A percentile compares a stretch with the other conserved stretches of the same genome.
Evolutionary conservation across 2,888 invertebrate genomes (phyloP).

Genomic region (Mechanitis messenoides): DNA sequence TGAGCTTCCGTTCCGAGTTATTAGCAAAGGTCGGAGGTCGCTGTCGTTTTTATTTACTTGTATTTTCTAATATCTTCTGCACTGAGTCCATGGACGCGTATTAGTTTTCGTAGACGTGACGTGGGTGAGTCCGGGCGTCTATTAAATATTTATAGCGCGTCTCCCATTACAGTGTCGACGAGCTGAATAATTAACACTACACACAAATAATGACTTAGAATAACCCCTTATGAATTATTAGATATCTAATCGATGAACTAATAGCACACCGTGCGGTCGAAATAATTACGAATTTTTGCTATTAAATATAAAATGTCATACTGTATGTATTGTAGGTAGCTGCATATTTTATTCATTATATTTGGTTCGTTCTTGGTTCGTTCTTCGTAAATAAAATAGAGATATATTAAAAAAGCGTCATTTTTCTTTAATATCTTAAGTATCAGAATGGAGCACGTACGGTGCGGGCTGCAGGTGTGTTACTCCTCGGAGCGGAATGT

Average conservation of each 20-base stretch:
- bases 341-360: too few species aligned
- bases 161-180: conserved; percentile 66
- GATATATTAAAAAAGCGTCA: conserved; percentile 10
- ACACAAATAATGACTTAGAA: conserved; percentile 48
- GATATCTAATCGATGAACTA: conserved; percentile 35
- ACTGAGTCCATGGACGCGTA: background rate
- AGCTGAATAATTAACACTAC: conserved; percentile 68
- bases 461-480: conserved; percentile 69
- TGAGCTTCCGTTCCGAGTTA: conserved; percentile 21
- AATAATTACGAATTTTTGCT: background rate
- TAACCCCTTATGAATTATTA: conserved; percentile 52
- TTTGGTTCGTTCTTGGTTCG: too few species aligned
- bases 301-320: background rate
- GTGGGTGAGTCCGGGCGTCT: conserved; percentile 19
- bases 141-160: conserved; percentile 58
- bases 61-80: too few species aligned
- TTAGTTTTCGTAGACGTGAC: conserved; percentile 8
- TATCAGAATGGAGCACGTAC: conserved; percentile 28
- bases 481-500: conserved; percentile 68
- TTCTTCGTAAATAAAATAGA: background rate
- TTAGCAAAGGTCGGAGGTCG: conserved; percentile 18
- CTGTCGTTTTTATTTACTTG: background rate
- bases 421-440: conserved; percentile 24
- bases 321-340: too few species aligned
- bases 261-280: conserved; percentile 29